phyloP scores from a whole-genome alignment of 2,113 vertebrate species.

The Donacobius atricapilla region DNA sequence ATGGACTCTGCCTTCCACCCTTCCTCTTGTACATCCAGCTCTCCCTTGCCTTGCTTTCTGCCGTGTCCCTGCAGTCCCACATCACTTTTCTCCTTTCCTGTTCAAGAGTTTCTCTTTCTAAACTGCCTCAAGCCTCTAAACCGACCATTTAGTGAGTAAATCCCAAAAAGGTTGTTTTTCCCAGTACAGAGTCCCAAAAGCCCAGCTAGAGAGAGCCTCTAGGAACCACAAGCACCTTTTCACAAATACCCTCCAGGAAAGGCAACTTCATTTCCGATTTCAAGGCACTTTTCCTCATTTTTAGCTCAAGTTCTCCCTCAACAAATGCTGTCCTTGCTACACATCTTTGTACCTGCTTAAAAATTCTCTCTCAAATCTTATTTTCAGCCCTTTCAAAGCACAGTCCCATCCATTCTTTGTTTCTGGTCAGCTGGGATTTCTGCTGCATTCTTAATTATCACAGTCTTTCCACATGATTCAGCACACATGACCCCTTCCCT shows the following conservation, averaged over 20 bases:
- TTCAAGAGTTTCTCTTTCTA: not conserved
- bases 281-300: not conserved
- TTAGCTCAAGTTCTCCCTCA: not conserved
- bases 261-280: not conserved
- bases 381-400: not conserved
- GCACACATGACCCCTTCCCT: constrained; percentile 30
- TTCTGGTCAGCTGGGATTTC: constrained; percentile 31
- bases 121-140: not conserved
- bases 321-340: not conserved
- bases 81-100: not conserved
- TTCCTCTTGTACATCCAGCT: not conserved
- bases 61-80: not conserved
- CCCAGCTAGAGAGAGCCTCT: not conserved
- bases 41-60: not conserved
- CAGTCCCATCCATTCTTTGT: constrained; percentile 21
- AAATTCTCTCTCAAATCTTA: constrained; percentile 18
- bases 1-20: not conserved
- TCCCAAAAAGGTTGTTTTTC: not conserved
- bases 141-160: not conserved
- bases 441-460: constrained; percentile 38
- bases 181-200: not conserved
- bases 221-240: not conserved
- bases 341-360: not conserved
- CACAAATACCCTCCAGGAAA: not conserved
- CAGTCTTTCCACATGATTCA: constrained; percentile 55